These are phyloP conservation scores for Cyphomyrmex costatus DNA, from an alignment of 1,140 invertebrate species.

Conservation along the genomic window DNA sequence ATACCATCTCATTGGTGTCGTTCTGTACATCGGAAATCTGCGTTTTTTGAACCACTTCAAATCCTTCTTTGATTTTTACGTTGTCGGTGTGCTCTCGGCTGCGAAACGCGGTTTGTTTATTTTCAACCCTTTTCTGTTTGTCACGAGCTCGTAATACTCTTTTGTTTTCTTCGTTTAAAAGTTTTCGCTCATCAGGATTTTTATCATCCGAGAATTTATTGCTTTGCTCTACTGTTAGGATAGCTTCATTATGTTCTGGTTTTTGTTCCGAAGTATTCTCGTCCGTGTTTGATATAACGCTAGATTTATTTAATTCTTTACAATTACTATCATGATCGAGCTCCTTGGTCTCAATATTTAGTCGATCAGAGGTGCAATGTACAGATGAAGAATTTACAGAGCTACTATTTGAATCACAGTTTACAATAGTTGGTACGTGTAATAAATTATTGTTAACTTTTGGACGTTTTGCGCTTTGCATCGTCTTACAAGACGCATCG, in stretches of 20 bases:
- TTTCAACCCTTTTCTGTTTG: constrained; percentile 78
- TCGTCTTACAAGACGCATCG: background rate
- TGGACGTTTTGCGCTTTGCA: constrained; percentile 1
- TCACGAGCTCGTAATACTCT: constrained; percentile 81
- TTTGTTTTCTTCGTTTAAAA: constrained; percentile 75
- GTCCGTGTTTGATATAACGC: background rate
- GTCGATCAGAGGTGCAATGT: constrained; percentile 12
- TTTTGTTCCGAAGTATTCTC: constrained; percentile 22
- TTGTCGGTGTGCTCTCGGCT: constrained; percentile 49
- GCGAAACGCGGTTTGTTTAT: constrained; percentile 32
- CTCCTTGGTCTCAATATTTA: background rate
- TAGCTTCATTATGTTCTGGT: background rate
- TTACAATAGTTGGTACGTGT: background rate
- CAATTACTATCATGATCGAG: constrained; percentile 3
- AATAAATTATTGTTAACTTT: constrained; percentile 30
- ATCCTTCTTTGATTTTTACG: constrained; percentile 52
- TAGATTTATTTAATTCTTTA: background rate
- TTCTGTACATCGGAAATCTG: background rate
- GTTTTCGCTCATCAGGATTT: constrained; percentile 66
- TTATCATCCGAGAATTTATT: constrained; percentile 22
- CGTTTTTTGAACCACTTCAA: background rate
- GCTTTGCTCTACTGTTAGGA: background rate
- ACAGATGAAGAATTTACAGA: constrained; percentile 18
- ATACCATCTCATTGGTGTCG: constrained; percentile 30
- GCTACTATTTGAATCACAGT: constrained; percentile 54